phyloP scores from a whole-genome alignment of 2,113 vertebrate species.

The Leuciscus idus region DNA sequence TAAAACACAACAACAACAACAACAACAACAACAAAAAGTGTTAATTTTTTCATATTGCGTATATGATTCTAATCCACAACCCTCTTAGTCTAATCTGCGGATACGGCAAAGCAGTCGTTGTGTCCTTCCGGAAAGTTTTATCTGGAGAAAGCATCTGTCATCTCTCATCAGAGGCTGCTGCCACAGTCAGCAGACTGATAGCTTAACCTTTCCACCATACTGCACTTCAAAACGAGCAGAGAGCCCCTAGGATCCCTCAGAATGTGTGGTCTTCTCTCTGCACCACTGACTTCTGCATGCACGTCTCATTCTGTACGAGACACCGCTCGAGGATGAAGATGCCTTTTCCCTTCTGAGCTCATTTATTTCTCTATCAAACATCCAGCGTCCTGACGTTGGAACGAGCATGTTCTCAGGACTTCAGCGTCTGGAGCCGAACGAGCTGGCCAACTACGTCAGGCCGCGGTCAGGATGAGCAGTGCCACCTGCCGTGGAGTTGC shows the following conservation, averaged over 20 bases:
- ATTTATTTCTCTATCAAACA: conserved; percentile 4
- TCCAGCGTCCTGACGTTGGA: neutral
- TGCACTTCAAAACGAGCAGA: conserved; percentile 62
- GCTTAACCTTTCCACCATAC: conserved; percentile 64
- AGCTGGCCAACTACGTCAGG: conserved; percentile 1
- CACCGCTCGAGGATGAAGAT: conserved; percentile 39
- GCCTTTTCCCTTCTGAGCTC: conserved; percentile 32
- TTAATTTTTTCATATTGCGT: neutral
- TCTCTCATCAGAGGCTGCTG: conserved; percentile 64
- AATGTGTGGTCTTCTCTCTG: conserved; percentile 73
- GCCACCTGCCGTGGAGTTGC: conserved; percentile 29
- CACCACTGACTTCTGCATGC: conserved; percentile 64
- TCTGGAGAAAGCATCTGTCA: conserved; percentile 76
- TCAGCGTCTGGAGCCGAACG: conserved; percentile 19
- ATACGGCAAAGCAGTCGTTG: conserved; percentile 52
- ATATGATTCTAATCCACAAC: conserved; percentile 41
- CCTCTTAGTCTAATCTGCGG: conserved; percentile 7
- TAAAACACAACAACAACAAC: neutral
- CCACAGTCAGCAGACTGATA: conserved; percentile 65
- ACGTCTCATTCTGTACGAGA: conserved; percentile 55
- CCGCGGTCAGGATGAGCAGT: conserved; percentile 30
- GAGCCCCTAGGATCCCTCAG: conserved; percentile 57
- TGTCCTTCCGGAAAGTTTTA: conserved; percentile 56
- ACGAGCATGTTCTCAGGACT: conserved; percentile 22
- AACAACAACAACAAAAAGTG: neutral